Conservation (phyloP, 2,797 vertebrate genomes). For the Yasuhikotakia modesta region DNA sequence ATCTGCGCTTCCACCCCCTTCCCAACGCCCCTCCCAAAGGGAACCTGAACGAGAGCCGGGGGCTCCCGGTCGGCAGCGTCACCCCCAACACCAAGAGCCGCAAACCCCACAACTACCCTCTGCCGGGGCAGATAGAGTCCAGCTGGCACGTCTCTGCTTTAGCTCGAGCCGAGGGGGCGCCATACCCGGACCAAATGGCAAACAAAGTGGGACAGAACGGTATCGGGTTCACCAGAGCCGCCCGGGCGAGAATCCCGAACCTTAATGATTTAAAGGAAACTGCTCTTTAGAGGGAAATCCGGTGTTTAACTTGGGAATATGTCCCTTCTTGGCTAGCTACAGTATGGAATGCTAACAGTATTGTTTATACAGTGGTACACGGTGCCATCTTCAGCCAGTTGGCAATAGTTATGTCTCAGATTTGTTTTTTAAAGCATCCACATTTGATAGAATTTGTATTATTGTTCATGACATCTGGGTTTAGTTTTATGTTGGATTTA, state of each 20-base stretch:
- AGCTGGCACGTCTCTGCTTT: conserved; percentile 92
- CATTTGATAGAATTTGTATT: conserved; percentile 89
- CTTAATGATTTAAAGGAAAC: conserved; percentile 99
- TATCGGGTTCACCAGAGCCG: conserved; percentile 88
- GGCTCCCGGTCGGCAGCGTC: conserved; percentile 72
- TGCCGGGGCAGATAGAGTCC: conserved; percentile 92
- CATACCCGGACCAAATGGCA: conserved; percentile 90
- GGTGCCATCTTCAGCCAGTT: conserved; percentile 48
- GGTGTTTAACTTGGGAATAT: conserved; percentile 4
- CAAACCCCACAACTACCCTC: conserved; percentile 77
- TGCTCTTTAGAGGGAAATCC: conserved; percentile 83
- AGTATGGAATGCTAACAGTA: conserved; percentile 41
- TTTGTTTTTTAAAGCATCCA: conserved; percentile 63
- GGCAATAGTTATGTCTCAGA: conserved; percentile 49
- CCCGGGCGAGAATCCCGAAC: conserved; percentile 92
- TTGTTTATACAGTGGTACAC: conserved; percentile 44
- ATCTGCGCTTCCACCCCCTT: conserved; percentile 93
- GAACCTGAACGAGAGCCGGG: conserved; percentile 82
- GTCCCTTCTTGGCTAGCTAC: conserved; percentile 38
- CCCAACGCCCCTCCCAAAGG: conserved; percentile 87
- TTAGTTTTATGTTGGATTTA: conserved; percentile 87
- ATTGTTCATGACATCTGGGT: conserved; percentile 66
- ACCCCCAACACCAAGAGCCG: conserved; percentile 77
- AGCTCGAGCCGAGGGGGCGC: conserved; percentile 83
- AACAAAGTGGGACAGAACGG: conserved; percentile 95